Base-by-base conservation (phyloP, 2,888 invertebrate genomes). In the Polylopha cassiicola region DNA sequence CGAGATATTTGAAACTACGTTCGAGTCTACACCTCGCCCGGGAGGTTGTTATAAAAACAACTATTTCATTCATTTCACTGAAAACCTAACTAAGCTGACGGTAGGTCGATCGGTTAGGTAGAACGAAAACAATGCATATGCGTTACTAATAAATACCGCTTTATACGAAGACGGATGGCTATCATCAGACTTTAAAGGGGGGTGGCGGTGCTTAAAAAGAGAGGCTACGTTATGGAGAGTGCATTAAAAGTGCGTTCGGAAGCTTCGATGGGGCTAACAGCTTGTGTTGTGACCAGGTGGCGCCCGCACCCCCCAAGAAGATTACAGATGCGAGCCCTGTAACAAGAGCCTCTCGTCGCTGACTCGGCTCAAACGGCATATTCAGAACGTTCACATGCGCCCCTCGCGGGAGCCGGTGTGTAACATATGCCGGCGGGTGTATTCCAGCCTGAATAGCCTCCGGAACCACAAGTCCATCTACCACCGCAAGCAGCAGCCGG, bases 381-480 rank as follows among this genome's bases (percentile, higher is more conserved):
- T 94, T 87, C 94, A 94, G 89, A 94, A 95, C 87, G 94, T 94
- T 67, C 95, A 95, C 88, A 93, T 94, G 91, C 89, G 93, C 69
- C 94, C 94, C 65, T 93, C 94, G 77, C 90, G 94, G 87, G 94
- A 94, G 87, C 94, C 94, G 57, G 93, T 94, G 75, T 95, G 95
- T 89, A 94, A 93, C 88, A 94, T 95, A 77, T 95, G 95, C 89
- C 94, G 94, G 84, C 92, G 95, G 74, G 94, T 94, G 62, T 95
- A 95, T 89, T 94, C 94, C 89, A 95, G 94, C 74, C 89, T 95
- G 69, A 95, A 95, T 89, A 94, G 94, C 76, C 89, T 95, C 69
- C 89, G 95, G 80, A 95, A 95, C 88, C 95, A 95, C 89, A 94
- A 94, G 90, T 94, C 94, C 82, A 94, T 95, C 89, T 95, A 95